Evolutionary conservation across 2,888 invertebrate genomes (phyloP).

Genomic region (Saturnia pavonia): DNA sequence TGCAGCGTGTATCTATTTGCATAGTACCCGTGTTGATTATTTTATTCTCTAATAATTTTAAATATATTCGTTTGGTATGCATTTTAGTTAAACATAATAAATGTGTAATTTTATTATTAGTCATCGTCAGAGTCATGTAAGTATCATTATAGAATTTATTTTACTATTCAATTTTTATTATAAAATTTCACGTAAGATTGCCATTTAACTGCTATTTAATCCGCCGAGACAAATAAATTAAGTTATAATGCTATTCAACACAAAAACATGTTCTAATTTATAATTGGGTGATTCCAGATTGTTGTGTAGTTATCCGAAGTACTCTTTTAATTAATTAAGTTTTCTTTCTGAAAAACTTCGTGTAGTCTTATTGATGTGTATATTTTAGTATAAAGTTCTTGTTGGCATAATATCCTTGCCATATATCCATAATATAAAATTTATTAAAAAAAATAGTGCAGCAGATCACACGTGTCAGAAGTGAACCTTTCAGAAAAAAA

Average conservation of each 20-base stretch:
- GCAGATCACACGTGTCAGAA: no score
- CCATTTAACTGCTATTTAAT: neutral
- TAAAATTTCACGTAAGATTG: neutral
- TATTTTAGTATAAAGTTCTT: no score
- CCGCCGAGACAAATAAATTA: neutral
- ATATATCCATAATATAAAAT: no score
- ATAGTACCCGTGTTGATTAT: slow-evolving; percentile 7
- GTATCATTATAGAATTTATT: neutral
- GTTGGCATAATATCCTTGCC: no score
- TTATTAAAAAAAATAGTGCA: no score
- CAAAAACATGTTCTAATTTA: neutral
- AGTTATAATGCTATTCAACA: neutral
- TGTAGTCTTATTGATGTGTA: no score
- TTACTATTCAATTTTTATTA: neutral
- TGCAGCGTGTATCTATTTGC: neutral
- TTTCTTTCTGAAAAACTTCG: no score
- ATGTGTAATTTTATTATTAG: neutral
- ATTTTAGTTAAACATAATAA: neutral
- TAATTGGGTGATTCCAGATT: no score
- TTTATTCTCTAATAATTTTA: neutral
- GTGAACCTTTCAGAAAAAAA: no score
- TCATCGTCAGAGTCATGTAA: neutral
- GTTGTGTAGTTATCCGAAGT: no score
- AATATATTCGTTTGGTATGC: neutral
- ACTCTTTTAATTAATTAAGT: no score